These are phyloP conservation scores for Tachysurus fulvidraco DNA, from an alignment of 2,113 vertebrate species.

Conservation along the genomic window DNA sequence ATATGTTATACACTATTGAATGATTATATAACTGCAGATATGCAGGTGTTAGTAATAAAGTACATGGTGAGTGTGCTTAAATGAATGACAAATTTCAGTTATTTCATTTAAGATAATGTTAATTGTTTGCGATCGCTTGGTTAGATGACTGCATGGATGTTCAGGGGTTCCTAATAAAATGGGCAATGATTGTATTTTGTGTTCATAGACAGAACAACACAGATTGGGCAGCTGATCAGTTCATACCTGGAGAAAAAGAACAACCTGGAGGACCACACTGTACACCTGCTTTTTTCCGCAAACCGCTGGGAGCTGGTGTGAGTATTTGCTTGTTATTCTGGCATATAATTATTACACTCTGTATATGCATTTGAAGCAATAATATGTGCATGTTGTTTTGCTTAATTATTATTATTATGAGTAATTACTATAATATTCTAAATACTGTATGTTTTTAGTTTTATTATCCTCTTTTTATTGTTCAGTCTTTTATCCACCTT, in stretches of 20 bases:
- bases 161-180: not conserved
- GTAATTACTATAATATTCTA: not conserved
- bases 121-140: not conserved
- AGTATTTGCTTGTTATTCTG: conserved; percentile 44
- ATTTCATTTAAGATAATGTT: too few species aligned
- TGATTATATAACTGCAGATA: not conserved
- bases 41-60: not conserved
- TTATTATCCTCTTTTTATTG: not conserved
- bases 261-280: conserved; percentile 87
- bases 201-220: conserved; percentile 83
- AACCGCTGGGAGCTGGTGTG: conserved; percentile 97
- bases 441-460: not conserved
- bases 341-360: not conserved
- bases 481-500: not conserved
- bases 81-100: too few species aligned
- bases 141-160: not conserved
- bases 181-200: not conserved
- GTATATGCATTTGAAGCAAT: not conserved
- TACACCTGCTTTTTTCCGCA: conserved; percentile 93
- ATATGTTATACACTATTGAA: too few species aligned
- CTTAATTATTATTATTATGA: not conserved
- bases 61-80: too few species aligned
- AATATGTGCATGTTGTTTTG: not conserved
- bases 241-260: conserved; percentile 85
- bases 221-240: conserved; percentile 85